These are phyloP conservation scores for Xenopus borealis DNA, from an alignment of 2,113 vertebrate genomes.

Conservation along the genomic window DNA sequence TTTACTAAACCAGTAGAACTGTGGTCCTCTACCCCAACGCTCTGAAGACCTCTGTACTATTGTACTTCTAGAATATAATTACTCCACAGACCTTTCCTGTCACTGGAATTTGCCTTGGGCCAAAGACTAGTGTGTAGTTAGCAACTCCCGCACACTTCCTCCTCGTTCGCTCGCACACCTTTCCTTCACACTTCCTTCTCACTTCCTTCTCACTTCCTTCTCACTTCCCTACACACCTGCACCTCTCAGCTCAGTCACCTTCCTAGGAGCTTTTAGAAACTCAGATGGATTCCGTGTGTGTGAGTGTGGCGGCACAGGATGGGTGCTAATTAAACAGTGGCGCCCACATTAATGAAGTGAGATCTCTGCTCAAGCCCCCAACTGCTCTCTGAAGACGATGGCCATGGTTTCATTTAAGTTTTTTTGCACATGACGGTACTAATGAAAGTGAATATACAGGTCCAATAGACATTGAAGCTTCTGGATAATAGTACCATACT, in stretches of 20 bases:
- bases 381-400: not conserved
- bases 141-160: not conserved
- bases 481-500: no score
- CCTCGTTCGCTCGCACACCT: conserved; percentile 1
- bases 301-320: not conserved
- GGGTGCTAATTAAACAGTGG: conserved; percentile 33
- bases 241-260: not conserved
- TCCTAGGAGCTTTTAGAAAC: conserved; percentile 1
- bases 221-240: conserved; percentile 24
- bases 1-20: no score
- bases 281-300: not conserved
- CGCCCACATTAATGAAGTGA: not conserved
- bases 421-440: no score
- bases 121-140: not conserved
- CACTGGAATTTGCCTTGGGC: not conserved
- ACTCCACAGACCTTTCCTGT: no score
- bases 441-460: no score
- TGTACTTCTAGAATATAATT: no score
- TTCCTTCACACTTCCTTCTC: conserved; percentile 19
- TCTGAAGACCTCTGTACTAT: no score
- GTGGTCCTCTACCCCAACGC: no score
- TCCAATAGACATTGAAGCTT: no score
- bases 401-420: not conserved
- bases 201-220: conserved; percentile 17
- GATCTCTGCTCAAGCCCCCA: not conserved